Percentiles rank a stretch among this genome's conserved stretches.
These are phyloP conservation scores for Uria lomvia DNA, from an alignment of 2,113 vertebrate species.

Conservation along the genomic window DNA sequence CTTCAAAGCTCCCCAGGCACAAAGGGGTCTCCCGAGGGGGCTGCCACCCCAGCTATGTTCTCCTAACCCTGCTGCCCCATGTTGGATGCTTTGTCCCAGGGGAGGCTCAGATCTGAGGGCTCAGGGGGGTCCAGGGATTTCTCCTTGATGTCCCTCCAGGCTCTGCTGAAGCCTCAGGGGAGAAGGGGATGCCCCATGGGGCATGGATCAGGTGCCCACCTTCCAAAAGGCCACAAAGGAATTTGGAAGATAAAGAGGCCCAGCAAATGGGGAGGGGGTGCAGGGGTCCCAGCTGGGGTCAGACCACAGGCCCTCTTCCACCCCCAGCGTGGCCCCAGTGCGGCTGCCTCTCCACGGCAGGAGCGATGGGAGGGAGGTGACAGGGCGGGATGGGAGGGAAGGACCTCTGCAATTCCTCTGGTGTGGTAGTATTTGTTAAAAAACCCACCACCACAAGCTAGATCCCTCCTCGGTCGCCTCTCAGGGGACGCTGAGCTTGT, in stretches of 20 bases:
- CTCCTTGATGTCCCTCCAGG: not conserved
- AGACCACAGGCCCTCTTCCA: not conserved
- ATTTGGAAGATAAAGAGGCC: not conserved
- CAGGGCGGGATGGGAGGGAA: not conserved
- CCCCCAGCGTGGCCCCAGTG: not conserved
- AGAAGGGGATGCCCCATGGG: not conserved
- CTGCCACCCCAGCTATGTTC: not conserved
- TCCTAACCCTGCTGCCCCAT: not conserved
- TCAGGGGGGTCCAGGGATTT: not conserved
- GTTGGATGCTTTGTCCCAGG: not conserved
- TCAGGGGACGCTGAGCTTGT: not conserved
- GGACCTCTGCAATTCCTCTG: not conserved
- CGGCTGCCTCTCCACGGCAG: not conserved
- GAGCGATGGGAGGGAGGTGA: rapidly evolving
- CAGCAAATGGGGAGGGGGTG: not conserved
- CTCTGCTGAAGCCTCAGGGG: not conserved
- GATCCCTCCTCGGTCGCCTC: not conserved
- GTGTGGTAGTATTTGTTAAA: not conserved
- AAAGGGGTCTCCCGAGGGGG: not conserved
- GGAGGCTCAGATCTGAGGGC: not conserved
- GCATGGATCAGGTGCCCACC: not conserved
- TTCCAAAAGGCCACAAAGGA: not conserved
- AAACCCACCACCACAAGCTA: not conserved
- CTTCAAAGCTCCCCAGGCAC: not conserved
- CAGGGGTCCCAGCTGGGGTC: no score